Conservation (phyloP, 1,140 invertebrate genomes). For the Bactericera cockerelli region DNA sequence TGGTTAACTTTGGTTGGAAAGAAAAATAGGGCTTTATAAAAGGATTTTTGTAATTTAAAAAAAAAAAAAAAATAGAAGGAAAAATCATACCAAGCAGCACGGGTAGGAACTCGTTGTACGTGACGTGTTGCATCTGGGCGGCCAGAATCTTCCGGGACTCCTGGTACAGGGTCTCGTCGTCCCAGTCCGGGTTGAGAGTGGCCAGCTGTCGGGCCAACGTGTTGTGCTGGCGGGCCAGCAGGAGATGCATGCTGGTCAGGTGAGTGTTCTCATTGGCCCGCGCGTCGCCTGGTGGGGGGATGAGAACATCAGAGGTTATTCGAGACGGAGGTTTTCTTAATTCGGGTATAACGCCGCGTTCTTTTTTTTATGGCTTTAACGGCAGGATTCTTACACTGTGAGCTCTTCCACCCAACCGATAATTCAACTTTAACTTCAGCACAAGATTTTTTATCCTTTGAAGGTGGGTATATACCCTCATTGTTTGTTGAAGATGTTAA, state of each 20-base stretch:
- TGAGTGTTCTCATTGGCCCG: conserved; percentile 67
- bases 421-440: too few species aligned
- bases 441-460: too few species aligned
- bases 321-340: too few species aligned
- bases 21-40: too few species aligned
- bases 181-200: conserved; percentile 61
- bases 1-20: too few species aligned
- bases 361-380: too few species aligned
- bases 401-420: too few species aligned
- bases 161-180: conserved; percentile 62
- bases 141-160: conserved; percentile 63
- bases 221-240: conserved; percentile 75
- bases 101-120: conserved; percentile 76
- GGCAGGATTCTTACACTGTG: too few species aligned
- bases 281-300: conserved; percentile 50
- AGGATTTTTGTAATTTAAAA: background rate
- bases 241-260: conserved; percentile 63
- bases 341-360: too few species aligned
- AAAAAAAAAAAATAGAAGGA: too few species aligned
- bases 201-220: conserved; percentile 44
- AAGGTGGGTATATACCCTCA: too few species aligned
- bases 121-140: conserved; percentile 73
- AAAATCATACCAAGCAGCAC: conserved; percentile 52
- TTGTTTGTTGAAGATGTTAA: too few species aligned
- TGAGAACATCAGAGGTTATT: background rate